Evolutionary conservation across 2,797 vertebrate genomes (phyloP).

Genomic region (Sebastes minor): DNA sequence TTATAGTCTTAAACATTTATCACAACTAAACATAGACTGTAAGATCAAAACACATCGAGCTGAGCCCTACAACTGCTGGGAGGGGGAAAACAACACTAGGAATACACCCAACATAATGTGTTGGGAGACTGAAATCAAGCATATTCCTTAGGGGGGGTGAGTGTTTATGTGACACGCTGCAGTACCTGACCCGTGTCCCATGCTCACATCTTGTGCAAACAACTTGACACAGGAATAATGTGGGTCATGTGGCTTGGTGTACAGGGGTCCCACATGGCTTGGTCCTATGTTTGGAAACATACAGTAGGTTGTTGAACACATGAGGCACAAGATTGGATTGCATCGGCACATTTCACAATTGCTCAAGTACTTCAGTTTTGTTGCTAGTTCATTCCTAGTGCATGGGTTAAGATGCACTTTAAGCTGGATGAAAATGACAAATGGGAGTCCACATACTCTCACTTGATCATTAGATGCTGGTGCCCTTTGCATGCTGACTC

Average conservation of each 20-base stretch:
- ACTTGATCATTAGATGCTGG: not conserved
- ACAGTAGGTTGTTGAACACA: not conserved
- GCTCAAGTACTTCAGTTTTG: not conserved
- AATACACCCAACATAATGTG: not conserved
- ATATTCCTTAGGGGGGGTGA: not conserved
- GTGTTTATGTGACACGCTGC: not conserved
- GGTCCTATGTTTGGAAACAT: not conserved
- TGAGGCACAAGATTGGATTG: not conserved
- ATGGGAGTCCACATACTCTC: not conserved
- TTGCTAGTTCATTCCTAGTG: not conserved
- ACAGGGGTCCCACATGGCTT: not conserved
- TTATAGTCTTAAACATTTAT: not conserved
- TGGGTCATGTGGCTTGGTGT: not conserved
- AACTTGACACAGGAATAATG: not conserved
- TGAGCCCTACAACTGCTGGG: not conserved
- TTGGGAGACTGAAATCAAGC: not conserved
- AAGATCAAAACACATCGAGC: not conserved
- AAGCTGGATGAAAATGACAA: not conserved
- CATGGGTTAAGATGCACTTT: not conserved
- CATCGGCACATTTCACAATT: not conserved
- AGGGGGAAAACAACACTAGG: not conserved
- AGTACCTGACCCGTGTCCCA: not conserved
- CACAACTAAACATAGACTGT: not conserved
- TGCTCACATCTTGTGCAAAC: not conserved
- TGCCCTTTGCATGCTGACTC: not conserved